Evolutionary conservation across 64 coral and sea anemone genomes (phyloP), one percentile per base, ranked within the genome.

Genomic region (Cladopsammia gracilis): DNA sequence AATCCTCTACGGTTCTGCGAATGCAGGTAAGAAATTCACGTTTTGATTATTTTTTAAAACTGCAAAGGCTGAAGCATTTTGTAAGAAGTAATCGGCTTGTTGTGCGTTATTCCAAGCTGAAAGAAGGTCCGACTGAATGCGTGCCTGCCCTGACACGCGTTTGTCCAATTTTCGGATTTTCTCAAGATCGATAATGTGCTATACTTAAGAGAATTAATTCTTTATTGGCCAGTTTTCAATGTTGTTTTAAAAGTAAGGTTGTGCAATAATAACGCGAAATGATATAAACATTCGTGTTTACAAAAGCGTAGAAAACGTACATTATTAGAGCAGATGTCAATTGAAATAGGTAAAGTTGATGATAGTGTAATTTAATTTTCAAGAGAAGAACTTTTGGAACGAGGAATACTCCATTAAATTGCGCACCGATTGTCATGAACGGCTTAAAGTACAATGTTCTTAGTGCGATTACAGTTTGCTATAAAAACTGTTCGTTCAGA

Each of bases 1-100:
- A 22, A 84, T 84, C 18, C 45, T 84, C 4, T 67, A 84, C 13
- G 62, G 80, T 11, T 84, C 80, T n/a, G 47, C 80, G 0, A 84
- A 51, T 10, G 2, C 60, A 84, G 80, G 80, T 84, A 44, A 68
- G 59, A 65, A 48, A 48, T 7, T 50, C 2, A 68, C n/a, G 18
- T 84, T 67, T 67, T 66, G 15, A 15, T 14, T 84, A 24, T 3
- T 24, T 22, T 59, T 42, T 2, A 56, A 59, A 25, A 56, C 52
- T 56, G 5, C 24, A 59, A 43, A 79, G 54, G 53, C 52, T 4
- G 77, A 79, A 18, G 13, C 7, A 4, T 69, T 25, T 69, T 25
- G 20, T 7, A 5, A 6, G 18, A 69, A 9, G 23, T 69, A 69
- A 22, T n/a, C 4, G 61, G 5, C 19, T 13, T 4, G 12, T 16